Conservation (phyloP, 2,888 invertebrate genomes). For the Clitarchus hookeri region DNA sequence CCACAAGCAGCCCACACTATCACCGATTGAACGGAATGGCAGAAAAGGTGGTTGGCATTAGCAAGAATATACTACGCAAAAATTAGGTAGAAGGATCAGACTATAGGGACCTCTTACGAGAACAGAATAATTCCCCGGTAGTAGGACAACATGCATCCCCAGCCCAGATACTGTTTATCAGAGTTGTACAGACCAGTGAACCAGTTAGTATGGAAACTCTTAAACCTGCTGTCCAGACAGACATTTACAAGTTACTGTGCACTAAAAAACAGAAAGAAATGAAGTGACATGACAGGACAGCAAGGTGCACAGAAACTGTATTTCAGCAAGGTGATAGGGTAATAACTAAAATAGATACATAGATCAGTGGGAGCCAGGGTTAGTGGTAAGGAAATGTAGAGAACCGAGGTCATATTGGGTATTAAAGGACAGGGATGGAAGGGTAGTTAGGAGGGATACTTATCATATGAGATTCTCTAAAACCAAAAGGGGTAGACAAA, state of each 20-base stretch:
- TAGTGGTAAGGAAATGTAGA: not conserved
- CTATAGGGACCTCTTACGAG: not conserved
- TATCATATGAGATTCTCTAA: not conserved
- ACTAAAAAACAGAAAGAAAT: not conserved
- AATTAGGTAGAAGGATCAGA: not conserved
- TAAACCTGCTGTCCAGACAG: not conserved
- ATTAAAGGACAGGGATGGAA: no score
- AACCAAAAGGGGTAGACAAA: no score
- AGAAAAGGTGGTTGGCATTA: not conserved
- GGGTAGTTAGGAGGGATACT: no score
- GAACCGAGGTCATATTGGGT: not conserved
- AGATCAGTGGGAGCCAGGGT: not conserved
- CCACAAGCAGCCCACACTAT: not conserved
- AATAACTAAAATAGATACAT: not conserved
- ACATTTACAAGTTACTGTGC: not conserved
- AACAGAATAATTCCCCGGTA: not conserved
- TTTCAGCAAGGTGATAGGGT: not conserved
- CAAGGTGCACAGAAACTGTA: not conserved
- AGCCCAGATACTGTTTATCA: not conserved
- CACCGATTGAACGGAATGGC: not conserved
- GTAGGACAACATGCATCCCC: not conserved
- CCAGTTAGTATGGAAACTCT: not conserved
- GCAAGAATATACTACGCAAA: not conserved
- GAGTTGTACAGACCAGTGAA: not conserved
- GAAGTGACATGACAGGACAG: not conserved